These are phyloP conservation scores for Pocillopora grandis DNA, from an alignment of 92 coral and sea anemone genomes.

Conservation along the genomic window DNA sequence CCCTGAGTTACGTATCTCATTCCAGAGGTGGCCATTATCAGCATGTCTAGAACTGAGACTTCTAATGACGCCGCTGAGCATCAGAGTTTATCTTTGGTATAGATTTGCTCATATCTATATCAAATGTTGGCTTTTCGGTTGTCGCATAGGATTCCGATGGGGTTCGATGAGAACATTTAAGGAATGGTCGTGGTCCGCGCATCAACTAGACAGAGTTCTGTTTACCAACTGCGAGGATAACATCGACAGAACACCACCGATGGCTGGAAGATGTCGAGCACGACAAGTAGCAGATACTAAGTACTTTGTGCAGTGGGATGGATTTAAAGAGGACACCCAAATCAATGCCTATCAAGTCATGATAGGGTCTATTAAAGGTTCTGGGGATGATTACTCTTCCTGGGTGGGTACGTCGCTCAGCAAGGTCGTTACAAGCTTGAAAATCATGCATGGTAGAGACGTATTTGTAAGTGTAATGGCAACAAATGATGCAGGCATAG, in stretches of 20 bases:
- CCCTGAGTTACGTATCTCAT: slow-evolving; percentile 56
- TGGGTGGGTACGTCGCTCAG: slow-evolving; percentile 59
- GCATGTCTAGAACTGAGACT: slow-evolving; percentile 77
- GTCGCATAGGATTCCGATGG: slow-evolving; percentile 55
- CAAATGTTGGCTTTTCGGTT: slow-evolving; percentile 47
- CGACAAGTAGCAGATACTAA: slow-evolving; percentile 69
- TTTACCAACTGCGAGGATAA: slow-evolving; percentile 54
- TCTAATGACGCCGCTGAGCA: slow-evolving; percentile 68
- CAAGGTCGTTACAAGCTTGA: slow-evolving; percentile 47
- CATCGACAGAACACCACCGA: slow-evolving; percentile 62
- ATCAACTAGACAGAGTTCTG: slow-evolving; percentile 52
- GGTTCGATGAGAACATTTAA: slow-evolving; percentile 49
- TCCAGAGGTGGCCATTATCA: slow-evolving; percentile 65
- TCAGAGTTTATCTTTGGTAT: slow-evolving; percentile 76
- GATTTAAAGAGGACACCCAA: slow-evolving; percentile 79
- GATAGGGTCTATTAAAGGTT: slow-evolving; percentile 72
- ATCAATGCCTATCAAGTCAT: slow-evolving; percentile 64
- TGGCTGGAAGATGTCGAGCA: slow-evolving; percentile 70
- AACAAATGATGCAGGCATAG: slow-evolving; percentile 56
- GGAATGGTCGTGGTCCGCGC: slow-evolving; percentile 80
- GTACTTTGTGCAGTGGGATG: slow-evolving; percentile 82
- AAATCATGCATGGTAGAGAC: slow-evolving; percentile 65
- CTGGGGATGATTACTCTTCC: slow-evolving; percentile 73
- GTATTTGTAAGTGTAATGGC: slow-evolving; percentile 77
- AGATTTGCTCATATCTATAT: slow-evolving; percentile 52